Conservation (phyloP, 2,797 vertebrate genomes). For the Melanotaenia pygmaea region DNA sequence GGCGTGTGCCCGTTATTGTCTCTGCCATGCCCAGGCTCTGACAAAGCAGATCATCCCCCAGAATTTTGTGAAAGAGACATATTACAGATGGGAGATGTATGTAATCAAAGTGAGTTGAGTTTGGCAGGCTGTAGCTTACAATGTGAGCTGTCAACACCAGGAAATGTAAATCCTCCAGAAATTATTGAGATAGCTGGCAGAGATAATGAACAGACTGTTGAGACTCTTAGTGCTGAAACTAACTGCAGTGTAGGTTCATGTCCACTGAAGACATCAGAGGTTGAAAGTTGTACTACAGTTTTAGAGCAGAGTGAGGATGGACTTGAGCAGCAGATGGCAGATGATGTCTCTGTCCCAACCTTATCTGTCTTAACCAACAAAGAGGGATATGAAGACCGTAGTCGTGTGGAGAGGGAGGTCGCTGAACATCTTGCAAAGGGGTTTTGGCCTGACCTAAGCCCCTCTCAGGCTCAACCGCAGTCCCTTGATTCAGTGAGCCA, state of each 20-base stretch:
- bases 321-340: constrained; percentile 42
- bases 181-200: constrained; percentile 44
- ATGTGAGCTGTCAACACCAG: constrained; percentile 61
- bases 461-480: constrained; percentile 76
- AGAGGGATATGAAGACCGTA: constrained; percentile 76
- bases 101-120: constrained; percentile 63
- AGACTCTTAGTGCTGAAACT: constrained; percentile 54
- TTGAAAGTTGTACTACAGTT: constrained; percentile 37
- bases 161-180: constrained; percentile 45
- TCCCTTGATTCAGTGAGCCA: constrained; percentile 80
- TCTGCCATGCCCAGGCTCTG: constrained; percentile 56
- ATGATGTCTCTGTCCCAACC: constrained; percentile 49
- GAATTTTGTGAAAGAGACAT: constrained; percentile 68
- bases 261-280: constrained; percentile 53
- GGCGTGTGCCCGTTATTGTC: constrained; percentile 78
- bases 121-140: constrained; percentile 65
- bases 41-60: constrained; percentile 56
- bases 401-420: constrained; percentile 93
- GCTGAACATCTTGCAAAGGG: constrained; percentile 96
- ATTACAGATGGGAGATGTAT: constrained; percentile 69
- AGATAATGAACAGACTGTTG: constrained; percentile 53
- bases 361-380: constrained; percentile 43
- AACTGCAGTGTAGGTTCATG: constrained; percentile 50
- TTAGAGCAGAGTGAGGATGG: constrained; percentile 45
- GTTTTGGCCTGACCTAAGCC: constrained; percentile 91